A percentile compares a stretch with the other conserved stretches of the same genome.
These are phyloP conservation scores for Panagrolaimus sp. DNA, from an alignment of 1,140 invertebrate genomes.

Conservation along the genomic window DNA sequence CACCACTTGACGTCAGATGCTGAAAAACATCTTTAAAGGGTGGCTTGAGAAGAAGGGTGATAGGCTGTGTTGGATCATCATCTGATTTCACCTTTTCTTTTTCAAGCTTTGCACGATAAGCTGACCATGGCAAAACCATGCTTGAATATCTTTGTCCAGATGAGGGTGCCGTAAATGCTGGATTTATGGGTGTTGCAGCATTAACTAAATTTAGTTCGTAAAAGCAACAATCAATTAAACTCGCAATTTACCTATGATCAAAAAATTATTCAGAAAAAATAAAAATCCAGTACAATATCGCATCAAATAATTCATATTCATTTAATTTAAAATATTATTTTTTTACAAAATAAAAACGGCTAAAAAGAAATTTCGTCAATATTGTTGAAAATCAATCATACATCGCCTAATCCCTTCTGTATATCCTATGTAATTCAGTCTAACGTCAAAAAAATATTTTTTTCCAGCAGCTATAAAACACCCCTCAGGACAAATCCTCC, in stretches of 20 bases:
- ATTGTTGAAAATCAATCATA: too few relatives aligned
- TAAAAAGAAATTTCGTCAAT: too few relatives aligned
- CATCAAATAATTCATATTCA: too few relatives aligned
- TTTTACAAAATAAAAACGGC: too few relatives aligned
- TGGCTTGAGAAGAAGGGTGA: not conserved
- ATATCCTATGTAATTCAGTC: too few relatives aligned
- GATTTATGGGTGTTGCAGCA: not conserved
- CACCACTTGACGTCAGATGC: too few relatives aligned
- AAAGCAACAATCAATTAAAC: not conserved
- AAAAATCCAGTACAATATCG: too few relatives aligned
- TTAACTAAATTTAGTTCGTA: not conserved
- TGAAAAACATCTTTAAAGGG: not conserved
- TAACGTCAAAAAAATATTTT: too few relatives aligned
- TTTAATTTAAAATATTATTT: too few relatives aligned
- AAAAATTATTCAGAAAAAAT: not conserved
- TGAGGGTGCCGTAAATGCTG: not conserved
- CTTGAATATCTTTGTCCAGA: not conserved
- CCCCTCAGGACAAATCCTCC: too few relatives aligned
- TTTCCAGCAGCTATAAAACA: too few relatives aligned
- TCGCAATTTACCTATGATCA: not conserved
- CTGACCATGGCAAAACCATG: not conserved
- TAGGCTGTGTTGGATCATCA: not conserved
- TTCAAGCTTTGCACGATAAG: not conserved
- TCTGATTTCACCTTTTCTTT: conserved; percentile 5
- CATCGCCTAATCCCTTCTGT: too few relatives aligned